These are phyloP conservation scores for Poicephalus gulielmi DNA, from an alignment of 2,113 vertebrate species.

Conservation along the genomic window DNA sequence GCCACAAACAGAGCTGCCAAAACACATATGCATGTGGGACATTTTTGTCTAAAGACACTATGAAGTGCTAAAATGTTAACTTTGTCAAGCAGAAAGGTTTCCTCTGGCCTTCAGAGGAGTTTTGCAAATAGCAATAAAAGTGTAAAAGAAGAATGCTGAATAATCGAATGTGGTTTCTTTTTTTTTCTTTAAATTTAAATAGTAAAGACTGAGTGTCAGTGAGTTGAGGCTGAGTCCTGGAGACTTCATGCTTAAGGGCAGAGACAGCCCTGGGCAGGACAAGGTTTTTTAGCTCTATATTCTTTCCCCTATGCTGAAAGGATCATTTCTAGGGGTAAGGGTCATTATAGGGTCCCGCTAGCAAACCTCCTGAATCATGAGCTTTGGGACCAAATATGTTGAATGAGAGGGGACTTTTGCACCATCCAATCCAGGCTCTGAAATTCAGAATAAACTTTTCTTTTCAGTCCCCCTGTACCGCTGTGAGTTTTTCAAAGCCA, in stretches of 20 bases:
- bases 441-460: not conserved
- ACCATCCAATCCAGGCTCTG: not conserved
- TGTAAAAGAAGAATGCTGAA: constrained; percentile 58
- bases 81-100: constrained; percentile 49
- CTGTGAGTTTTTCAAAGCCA: not conserved
- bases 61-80: constrained; percentile 60
- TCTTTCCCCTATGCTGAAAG: not conserved
- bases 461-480: not conserved
- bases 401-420: not conserved
- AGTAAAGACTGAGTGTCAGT: not conserved
- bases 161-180: constrained; percentile 62
- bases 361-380: not conserved
- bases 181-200: not conserved
- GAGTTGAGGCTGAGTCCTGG: not conserved
- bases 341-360: not conserved
- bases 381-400: not conserved
- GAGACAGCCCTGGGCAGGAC: not conserved
- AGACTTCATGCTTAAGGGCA: not conserved
- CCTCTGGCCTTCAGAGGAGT: constrained; percentile 22
- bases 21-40: constrained; percentile 45
- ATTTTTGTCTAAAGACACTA: constrained; percentile 33
- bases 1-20: constrained; percentile 40
- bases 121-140: constrained; percentile 41
- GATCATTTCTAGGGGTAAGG: not conserved
- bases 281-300: not conserved